A percentile compares a stretch with the other conserved stretches of the same genome.
Conservation (phyloP, 2,113 vertebrate genomes). For the Rissa tridactyla region DNA sequence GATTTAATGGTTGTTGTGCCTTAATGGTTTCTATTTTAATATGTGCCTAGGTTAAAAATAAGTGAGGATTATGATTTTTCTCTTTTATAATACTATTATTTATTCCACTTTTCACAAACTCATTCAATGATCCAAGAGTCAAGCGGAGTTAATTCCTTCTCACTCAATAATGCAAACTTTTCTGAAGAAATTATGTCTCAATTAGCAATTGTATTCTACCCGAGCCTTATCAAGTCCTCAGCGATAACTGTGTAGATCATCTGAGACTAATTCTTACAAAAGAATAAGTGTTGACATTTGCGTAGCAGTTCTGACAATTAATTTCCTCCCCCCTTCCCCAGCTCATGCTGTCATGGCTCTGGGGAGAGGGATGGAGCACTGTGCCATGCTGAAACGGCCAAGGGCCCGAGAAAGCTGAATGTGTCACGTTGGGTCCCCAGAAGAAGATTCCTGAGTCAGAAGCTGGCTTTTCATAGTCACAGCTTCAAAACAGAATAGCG, state of each 20-base stretch:
- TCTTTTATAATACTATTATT: not conserved
- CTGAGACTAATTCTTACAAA: not conserved
- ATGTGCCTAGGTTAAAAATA: not conserved
- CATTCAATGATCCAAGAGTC: not conserved
- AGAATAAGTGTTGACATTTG: not conserved
- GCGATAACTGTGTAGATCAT: not conserved
- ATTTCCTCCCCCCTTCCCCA: not conserved
- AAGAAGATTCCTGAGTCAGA: not conserved
- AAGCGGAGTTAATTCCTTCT: not conserved
- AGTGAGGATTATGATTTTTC: not conserved
- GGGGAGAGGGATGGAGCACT: not conserved
- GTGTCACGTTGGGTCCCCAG: rapidly evolving
- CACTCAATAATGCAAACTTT: not conserved
- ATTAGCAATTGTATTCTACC: not conserved
- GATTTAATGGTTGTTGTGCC: not conserved
- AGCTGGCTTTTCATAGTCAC: not conserved
- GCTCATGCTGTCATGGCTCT: rapidly evolving
- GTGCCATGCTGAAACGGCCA: rapidly evolving
- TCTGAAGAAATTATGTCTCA: conserved; percentile 6
- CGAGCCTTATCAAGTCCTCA: not conserved
- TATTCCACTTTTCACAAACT: not conserved
- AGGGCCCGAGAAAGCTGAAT: not conserved
- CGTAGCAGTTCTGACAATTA: not conserved
- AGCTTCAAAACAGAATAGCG: not conserved
- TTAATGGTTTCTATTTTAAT: not conserved